These are phyloP conservation scores for Callionymus lyra DNA, from an alignment of 2,113 vertebrate genomes.

Conservation along the genomic window DNA sequence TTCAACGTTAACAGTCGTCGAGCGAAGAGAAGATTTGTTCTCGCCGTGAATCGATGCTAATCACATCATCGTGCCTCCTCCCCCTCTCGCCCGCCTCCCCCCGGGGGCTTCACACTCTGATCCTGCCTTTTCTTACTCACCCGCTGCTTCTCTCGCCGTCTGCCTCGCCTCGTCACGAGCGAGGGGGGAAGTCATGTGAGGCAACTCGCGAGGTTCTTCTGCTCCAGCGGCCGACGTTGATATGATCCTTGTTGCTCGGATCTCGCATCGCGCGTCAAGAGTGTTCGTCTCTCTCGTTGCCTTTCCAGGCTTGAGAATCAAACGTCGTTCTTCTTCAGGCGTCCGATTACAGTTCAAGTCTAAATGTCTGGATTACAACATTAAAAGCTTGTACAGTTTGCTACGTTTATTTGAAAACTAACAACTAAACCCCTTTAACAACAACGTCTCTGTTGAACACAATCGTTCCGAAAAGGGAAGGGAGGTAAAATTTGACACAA, in stretches of 20 bases:
- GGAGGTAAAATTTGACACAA: too few relatives aligned
- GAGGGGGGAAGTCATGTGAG: slow-evolving; percentile 4
- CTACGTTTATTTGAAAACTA: too few relatives aligned
- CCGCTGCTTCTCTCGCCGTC: not conserved
- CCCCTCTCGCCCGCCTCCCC: not conserved
- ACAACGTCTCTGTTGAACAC: too few relatives aligned
- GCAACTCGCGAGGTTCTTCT: slow-evolving; percentile 1
- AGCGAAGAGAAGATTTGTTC: slow-evolving; percentile 6
- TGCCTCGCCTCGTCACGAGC: not conserved
- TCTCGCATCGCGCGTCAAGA: slow-evolving; percentile 12
- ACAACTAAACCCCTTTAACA: too few relatives aligned
- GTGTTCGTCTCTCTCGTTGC: too few relatives aligned
- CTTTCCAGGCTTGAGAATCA: too few relatives aligned
- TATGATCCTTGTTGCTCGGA: slow-evolving; percentile 15
- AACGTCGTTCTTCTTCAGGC: too few relatives aligned
- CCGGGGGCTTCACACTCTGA: slow-evolving; percentile 2
- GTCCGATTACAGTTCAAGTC: too few relatives aligned
- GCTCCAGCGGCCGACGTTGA: slow-evolving; percentile 5
- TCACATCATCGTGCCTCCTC: slow-evolving; percentile 6
- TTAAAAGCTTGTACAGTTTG: too few relatives aligned
- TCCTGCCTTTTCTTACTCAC: slow-evolving; percentile 2
- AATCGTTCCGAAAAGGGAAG: too few relatives aligned
- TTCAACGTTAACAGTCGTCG: slow-evolving; percentile 6
- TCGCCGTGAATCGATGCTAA: slow-evolving; percentile 7
- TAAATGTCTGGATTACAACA: too few relatives aligned